These are phyloP conservation scores for Ctena decussata DNA, from an alignment of 2,888 invertebrate species.

Conservation along the genomic window DNA sequence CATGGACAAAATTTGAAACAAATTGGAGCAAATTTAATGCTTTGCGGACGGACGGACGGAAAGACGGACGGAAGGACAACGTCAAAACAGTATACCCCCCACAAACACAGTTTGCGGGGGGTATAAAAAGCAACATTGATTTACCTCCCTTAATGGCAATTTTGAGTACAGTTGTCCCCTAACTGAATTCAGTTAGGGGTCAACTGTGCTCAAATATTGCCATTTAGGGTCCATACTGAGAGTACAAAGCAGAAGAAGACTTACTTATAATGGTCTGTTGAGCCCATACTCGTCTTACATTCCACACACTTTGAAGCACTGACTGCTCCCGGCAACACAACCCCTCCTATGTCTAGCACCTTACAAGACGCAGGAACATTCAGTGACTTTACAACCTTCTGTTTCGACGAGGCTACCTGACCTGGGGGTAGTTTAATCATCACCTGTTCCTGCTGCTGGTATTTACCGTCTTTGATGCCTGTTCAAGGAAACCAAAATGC, in stretches of 20 bases:
- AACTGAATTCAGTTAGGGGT: too few species aligned
- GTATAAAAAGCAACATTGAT: too few species aligned
- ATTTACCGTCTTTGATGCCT: conserved; percentile 51
- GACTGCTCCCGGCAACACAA: conserved; percentile 66
- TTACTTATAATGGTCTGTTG: conserved; percentile 91
- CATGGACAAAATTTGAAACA: too few species aligned
- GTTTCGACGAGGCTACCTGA: conserved; percentile 48
- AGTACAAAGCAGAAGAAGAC: conserved; percentile 86
- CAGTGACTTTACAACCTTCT: conserved; percentile 77
- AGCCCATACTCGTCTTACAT: conserved; percentile 83
- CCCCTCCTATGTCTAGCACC: conserved; percentile 74
- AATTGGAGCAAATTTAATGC: too few species aligned
- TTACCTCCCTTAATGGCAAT: too few species aligned
- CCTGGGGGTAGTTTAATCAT: conserved; percentile 80
- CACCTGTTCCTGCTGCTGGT: conserved; percentile 74
- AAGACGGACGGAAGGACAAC: too few species aligned
- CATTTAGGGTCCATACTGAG: too few species aligned
- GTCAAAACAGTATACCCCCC: too few species aligned
- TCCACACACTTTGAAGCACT: conserved; percentile 81
- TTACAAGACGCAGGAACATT: conserved; percentile 83
- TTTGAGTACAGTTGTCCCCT: too few species aligned
- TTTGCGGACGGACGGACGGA: too few species aligned
- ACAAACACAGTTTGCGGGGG: too few species aligned
- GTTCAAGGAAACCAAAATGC: background rate
- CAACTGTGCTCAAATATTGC: too few species aligned